These are phyloP conservation scores for Lasioglossum albipes DNA, from an alignment of 1,140 invertebrate genomes.

Conservation along the genomic window DNA sequence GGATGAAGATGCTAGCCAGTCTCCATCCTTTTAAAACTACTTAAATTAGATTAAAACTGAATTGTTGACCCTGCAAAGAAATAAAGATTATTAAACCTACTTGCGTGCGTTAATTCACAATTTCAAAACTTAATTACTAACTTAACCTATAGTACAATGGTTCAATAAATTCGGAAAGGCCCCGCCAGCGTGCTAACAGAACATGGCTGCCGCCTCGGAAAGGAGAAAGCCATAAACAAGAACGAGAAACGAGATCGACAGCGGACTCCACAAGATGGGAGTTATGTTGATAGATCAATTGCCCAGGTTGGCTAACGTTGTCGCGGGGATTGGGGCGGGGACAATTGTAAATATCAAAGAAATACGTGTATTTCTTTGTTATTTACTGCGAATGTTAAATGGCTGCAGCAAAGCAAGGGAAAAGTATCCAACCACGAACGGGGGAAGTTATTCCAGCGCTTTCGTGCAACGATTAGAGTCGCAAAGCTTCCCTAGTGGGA, in stretches of 20 bases:
- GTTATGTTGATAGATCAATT: no score
- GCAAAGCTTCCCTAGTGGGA: constrained; percentile 17
- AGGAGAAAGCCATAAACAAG: background rate
- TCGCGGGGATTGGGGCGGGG: background rate
- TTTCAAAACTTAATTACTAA: no score
- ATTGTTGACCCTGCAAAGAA: no score
- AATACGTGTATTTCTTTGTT: background rate
- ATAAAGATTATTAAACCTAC: no score
- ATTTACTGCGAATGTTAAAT: constrained; percentile 24
- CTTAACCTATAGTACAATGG: background rate
- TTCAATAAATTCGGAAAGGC: no score
- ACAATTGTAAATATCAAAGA: background rate
- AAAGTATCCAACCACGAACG: background rate
- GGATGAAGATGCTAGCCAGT: background rate
- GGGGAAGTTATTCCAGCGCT: background rate
- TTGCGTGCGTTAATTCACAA: no score
- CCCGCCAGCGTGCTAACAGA: background rate
- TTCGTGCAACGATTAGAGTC: background rate
- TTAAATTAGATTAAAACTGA: no score
- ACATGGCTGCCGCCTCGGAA: background rate
- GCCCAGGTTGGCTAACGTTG: background rate
- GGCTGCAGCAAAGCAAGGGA: constrained; percentile 13
- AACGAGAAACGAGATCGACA: no score
- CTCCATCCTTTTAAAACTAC: background rate
- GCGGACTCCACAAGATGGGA: no score